Percentiles rank a stretch among this genome's conserved stretches.
Evolutionary conservation across 2,113 vertebrate species (phyloP).

Genomic region (Notiomystis cincta): DNA sequence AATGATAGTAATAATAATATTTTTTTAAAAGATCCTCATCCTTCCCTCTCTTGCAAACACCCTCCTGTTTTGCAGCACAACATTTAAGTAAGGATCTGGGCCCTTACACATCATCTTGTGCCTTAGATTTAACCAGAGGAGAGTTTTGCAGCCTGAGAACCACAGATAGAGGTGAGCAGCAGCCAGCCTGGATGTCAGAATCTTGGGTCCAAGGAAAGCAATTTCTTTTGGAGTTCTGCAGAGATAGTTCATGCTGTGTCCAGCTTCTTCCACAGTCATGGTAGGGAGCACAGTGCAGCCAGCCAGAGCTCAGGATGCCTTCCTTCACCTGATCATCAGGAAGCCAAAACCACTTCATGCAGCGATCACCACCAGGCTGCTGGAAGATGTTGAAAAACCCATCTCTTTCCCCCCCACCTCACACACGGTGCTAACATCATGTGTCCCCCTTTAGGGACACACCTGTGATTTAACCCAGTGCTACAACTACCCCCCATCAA

Average conservation of each 20-base stretch:
- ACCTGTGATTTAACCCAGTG: not conserved
- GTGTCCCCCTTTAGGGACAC: not conserved
- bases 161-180: not conserved
- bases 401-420: not conserved
- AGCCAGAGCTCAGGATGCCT: not conserved
- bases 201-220: not conserved
- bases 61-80: not conserved
- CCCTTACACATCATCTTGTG: not conserved
- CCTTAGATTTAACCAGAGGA: not conserved
- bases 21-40: not conserved
- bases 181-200: not conserved
- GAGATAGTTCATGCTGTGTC: not conserved
- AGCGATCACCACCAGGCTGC: not conserved
- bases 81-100: not conserved
- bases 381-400: not conserved
- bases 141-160: not conserved
- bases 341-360: not conserved
- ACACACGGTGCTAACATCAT: accelerated
- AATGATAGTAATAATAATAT: not conserved
- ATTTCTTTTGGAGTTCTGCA: not conserved
- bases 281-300: not conserved
- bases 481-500: too few relatives aligned
- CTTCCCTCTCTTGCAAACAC: not conserved
- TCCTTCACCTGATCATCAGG: not conserved
- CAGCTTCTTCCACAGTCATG: not conserved